Conservation (phyloP, 2,888 invertebrate species). For the Pediacus dermestoides region DNA sequence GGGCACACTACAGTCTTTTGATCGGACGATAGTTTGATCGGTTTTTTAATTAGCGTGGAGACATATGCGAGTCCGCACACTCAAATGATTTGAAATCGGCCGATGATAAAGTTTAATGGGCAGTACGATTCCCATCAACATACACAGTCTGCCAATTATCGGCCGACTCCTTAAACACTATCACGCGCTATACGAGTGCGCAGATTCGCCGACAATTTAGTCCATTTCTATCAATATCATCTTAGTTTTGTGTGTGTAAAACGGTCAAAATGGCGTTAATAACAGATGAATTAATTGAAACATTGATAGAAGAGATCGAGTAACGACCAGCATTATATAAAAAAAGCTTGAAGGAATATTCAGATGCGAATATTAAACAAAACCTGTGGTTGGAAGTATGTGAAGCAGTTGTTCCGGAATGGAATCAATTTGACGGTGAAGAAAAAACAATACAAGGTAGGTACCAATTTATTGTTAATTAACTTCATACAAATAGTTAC, state of each 20-base stretch:
- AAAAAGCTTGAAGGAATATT: no score
- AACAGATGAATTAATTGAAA: no score
- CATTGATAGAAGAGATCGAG: no score
- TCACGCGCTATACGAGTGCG: constrained; percentile 9
- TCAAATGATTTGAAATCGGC: constrained; percentile 17
- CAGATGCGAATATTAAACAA: no score
- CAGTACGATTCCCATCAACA: constrained; percentile 15
- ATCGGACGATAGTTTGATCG: no score
- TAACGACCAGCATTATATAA: no score
- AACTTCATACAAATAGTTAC: constrained; percentile 12
- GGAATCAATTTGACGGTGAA: constrained; percentile 19
- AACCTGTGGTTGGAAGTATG: no score
- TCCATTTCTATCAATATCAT: no score
- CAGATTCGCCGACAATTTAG: constrained; percentile 14
- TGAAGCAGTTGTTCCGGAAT: constrained; percentile 13
- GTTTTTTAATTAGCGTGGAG: constrained; percentile 12
- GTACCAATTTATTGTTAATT: constrained; percentile 11
- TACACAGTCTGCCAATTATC: constrained; percentile 16
- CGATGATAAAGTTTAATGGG: constrained; percentile 19
- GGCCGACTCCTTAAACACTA: constrained; percentile 16
- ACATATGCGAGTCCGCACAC: constrained; percentile 16
- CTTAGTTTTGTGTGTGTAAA: no score
- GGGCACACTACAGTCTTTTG: constrained; percentile 9
- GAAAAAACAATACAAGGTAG: constrained; percentile 24
- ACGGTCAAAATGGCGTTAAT: no score